Percentiles rank a stretch among this genome's conserved stretches.
Conservation (phyloP, 1,140 invertebrate genomes). For the Diuraphis noxia region DNA sequence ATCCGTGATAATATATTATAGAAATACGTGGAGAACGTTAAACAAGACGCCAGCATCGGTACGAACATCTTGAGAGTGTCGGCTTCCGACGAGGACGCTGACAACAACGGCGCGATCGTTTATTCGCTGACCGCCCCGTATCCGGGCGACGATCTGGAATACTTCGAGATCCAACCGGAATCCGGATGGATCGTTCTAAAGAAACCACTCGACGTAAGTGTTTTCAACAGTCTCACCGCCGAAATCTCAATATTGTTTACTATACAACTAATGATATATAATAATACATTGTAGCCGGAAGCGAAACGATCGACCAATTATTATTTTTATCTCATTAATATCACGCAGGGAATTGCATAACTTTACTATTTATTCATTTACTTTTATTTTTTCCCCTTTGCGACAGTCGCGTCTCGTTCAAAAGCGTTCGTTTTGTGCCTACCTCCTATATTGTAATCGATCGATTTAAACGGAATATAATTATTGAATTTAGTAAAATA, state of each 20-base stretch:
- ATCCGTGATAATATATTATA: constrained; percentile 61
- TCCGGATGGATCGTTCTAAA: constrained; percentile 94
- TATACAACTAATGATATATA: too few relatives aligned
- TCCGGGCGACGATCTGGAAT: constrained; percentile 83
- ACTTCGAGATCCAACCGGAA: constrained; percentile 93
- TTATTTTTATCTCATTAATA: neutral
- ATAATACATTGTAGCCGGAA: neutral
- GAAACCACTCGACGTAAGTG: constrained; percentile 95
- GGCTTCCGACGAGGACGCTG: constrained; percentile 92
- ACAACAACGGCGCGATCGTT: constrained; percentile 93
- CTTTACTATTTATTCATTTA: too few relatives aligned
- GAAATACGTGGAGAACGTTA: constrained; percentile 96
- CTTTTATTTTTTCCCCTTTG: too few relatives aligned
- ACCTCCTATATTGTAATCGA: too few relatives aligned
- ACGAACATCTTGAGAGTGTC: constrained; percentile 92
- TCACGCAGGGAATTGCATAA: too few relatives aligned
- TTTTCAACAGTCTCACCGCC: constrained; percentile 58
- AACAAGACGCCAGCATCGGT: constrained; percentile 93
- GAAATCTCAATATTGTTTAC: neutral
- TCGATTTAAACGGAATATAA: too few relatives aligned
- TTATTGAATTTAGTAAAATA: too few relatives aligned
- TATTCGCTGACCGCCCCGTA: constrained; percentile 85
- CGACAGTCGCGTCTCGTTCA: too few relatives aligned
- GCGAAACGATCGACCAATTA: neutral
- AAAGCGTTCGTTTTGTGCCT: too few relatives aligned